These are phyloP conservation scores for Tricholaema leucomelas DNA, from an alignment of 2,113 vertebrate genomes.

Conservation along the genomic window DNA sequence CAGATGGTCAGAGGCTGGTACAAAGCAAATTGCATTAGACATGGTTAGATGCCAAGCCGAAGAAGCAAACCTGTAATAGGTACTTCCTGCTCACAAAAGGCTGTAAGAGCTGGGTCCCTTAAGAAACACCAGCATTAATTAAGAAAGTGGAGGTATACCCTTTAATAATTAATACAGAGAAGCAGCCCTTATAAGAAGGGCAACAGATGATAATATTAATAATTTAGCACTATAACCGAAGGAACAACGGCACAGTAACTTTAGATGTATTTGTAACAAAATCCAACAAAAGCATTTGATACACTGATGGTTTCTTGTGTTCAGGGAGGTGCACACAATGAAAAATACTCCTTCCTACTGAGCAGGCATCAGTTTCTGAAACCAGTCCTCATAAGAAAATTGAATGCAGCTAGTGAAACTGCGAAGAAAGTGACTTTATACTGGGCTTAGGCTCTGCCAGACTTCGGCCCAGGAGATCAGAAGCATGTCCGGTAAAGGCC, in stretches of 20 bases:
- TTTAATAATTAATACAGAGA: conserved; percentile 52
- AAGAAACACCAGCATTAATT: conserved; percentile 9
- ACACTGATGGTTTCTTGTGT: neutral
- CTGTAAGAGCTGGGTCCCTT: neutral
- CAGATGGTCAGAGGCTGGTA: neutral
- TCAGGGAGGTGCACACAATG: neutral
- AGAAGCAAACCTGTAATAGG: neutral
- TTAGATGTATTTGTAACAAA: conserved; percentile 23
- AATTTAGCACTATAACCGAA: conserved; percentile 44
- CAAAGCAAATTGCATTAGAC: neutral
- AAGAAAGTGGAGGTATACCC: neutral
- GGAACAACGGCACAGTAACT: conserved; percentile 33
- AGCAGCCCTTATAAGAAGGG: neutral
- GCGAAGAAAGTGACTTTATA: neutral
- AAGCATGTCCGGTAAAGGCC: neutral
- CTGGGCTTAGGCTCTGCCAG: neutral
- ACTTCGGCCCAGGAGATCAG: neutral
- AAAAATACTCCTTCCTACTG: neutral
- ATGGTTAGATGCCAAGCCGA: neutral
- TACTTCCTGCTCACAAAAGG: neutral
- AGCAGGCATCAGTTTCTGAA: neutral
- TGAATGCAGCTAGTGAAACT: neutral
- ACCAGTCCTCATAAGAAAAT: neutral
- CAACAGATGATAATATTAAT: neutral
- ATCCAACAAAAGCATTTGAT: neutral